Conservation (phyloP, 2,113 vertebrate genomes). For the Paedocypris sp. region DNA sequence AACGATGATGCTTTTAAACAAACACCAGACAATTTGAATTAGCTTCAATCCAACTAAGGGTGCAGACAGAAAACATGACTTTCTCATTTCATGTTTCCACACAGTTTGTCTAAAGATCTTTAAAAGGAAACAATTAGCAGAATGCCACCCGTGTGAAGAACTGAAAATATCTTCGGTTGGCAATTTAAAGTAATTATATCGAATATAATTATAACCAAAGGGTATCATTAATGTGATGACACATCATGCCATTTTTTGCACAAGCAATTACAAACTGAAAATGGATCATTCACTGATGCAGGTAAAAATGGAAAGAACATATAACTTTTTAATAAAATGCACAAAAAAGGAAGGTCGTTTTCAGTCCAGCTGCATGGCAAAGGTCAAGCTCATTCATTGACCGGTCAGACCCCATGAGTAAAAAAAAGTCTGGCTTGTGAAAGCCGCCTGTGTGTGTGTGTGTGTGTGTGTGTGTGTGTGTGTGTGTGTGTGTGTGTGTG, state of each 20-base stretch:
- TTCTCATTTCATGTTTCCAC: neutral
- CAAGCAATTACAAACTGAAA: conserved; percentile 9
- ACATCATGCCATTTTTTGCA: neutral
- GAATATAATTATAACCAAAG: conserved; percentile 18
- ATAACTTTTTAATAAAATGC: too few relatives aligned
- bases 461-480: too few relatives aligned
- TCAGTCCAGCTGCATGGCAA: neutral
- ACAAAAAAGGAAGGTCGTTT: neutral
- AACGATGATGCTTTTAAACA: neutral
- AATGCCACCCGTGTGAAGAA: neutral
- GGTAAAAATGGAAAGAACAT: neutral
- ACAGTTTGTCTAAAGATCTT: neutral
- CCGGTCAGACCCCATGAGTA: neutral
- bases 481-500: too few relatives aligned
- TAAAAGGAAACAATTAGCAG: neutral
- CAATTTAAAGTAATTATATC: conserved; percentile 16
- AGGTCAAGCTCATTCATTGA: neutral
- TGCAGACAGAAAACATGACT: neutral
- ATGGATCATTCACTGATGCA: neutral
- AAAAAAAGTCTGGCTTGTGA: neutral
- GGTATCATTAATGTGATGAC: conserved; percentile 18
- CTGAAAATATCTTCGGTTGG: neutral
- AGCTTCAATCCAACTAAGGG: neutral
- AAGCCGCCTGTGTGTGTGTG: neutral
- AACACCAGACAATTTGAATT: too few relatives aligned